Percentiles rank a stretch among this genome's conserved stretches.
phyloP scores from a whole-genome alignment of 2,113 vertebrate species.

The Fukomys damarensis region DNA sequence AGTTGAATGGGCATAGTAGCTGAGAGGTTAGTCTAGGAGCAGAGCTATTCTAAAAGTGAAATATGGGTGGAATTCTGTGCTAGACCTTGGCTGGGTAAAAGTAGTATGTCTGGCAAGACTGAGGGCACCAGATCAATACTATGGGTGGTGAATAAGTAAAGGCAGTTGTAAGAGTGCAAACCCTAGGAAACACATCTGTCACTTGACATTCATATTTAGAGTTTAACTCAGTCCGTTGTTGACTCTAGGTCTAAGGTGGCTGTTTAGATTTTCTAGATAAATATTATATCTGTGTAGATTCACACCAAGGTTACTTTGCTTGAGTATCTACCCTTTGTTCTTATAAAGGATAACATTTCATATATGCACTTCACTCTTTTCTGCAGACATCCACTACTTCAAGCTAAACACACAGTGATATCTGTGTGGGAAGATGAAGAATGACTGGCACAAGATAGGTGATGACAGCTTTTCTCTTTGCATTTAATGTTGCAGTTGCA shows the following conservation, averaged over 20 bases:
- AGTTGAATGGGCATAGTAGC: neutral
- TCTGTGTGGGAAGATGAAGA: neutral
- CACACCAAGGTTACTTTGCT: neutral
- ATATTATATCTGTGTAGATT: neutral
- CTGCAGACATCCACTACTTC: neutral
- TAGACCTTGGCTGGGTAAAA: neutral
- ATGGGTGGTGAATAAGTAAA: neutral
- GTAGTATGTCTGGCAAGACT: neutral
- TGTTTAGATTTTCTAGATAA: slow-evolving; percentile 24
- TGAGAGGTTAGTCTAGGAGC: neutral
- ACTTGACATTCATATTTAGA: neutral
- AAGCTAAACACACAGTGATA: neutral
- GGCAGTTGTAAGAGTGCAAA: neutral
- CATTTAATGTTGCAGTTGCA: neutral
- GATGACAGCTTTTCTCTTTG: neutral
- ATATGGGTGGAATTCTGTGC: neutral
- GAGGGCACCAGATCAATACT: neutral
- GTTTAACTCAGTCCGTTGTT: neutral
- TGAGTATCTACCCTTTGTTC: neutral
- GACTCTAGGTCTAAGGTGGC: neutral
- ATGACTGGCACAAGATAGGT: neutral
- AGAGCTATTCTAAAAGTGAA: neutral
- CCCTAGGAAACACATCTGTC: neutral
- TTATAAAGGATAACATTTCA: neutral
- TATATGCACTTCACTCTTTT: neutral